Evolutionary conservation across 2,888 invertebrate genomes (phyloP), one percentile per base, ranked within the genome.

Genomic region (Idaea aversata): DNA sequence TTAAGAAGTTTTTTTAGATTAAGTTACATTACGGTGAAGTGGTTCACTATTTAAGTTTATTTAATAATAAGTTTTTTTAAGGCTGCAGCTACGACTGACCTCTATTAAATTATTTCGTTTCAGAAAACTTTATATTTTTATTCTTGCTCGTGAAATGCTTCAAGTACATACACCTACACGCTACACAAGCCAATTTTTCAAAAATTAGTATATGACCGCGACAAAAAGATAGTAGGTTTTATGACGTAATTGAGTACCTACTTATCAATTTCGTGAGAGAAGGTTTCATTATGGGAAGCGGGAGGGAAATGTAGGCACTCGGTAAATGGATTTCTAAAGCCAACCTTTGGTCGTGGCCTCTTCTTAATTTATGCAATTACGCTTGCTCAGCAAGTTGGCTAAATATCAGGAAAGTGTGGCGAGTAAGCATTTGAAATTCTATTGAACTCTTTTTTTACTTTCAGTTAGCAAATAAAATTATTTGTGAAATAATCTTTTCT

Each of bases 281-380:
- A 72, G 69, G 75, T 67, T 76, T 66, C 71, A 75, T 70, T 74
- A 67, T 65, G 73, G 74, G 65, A 70, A 78, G 74, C 73, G 71
- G 71, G 67, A 70, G 75, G 69, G 65, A 75, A 65, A 66, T 66
- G 74, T 78, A 71, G 70, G 74, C 70, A 70, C 73, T 74, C 63
- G 36, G 64, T 75, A 72, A 67, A 66, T 67, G 60, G 67, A 65
- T 69, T 67, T 65, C 66, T 68, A 65, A 63, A 61, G 65, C 63
- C 63, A 64, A 65, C 73, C 82, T 85, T 85, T 84, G 84, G 85
- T 82, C 82, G 76, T 78, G 75, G 76, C 73, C 77, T 73, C 70
- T 74, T 76, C 74, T 75, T 84, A 86, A 84, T 86, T 85, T 83
- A 85, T 84, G 80, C 82, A 86, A 86, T 86, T 84, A 86, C 77